Evolutionary conservation across 2,797 vertebrate genomes (phyloP), one percentile per base, ranked within the genome.

Genomic region (Oceanodroma leucorhoa): DNA sequence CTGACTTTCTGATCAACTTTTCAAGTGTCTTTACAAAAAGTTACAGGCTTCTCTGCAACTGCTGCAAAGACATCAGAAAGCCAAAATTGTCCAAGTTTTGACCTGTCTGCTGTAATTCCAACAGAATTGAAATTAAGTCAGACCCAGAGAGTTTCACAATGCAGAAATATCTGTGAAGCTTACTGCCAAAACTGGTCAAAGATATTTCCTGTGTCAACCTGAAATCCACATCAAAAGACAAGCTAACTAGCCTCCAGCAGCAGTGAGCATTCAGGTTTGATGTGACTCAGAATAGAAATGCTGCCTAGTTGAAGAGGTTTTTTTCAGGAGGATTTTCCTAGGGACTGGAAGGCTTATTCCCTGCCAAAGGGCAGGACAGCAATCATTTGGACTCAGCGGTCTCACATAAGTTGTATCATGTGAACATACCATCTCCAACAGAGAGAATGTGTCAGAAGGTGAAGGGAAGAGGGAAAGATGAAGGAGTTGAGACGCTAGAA

Each of bases 151-250:
- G 36, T 80, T 89, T 92, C 0, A 0, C 71, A 38, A 23, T 41
- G 41, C 8, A 18, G 61, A 80, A 85, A 46, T 78, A 60, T 46
- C 61, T 32, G 70, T 93, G 62, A 92, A 93, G 64, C 66, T 92
- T 90, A 54, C 53, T 83, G 87, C 61, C 60, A 91, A 61, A 85
- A 87, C 57, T 71, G 45, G 89, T 81, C 72, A 71, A 69, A 93
- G 79, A 80, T 19, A 83, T 92, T 92, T 94, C 57, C 15, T 40
- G 30, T 79, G 84, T 91, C 93, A 94, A 75, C 82, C 65, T 81
- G 71, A 92, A 95, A 92, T 64, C 78, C 53, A 81, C 78, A 78
- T 95, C 64, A 87, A 70, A 94, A 77, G 75, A 48, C 57, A 93
- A 75, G 75, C 79, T 92, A 83, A 64, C 40, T 70, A 91, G 65